Evolutionary conservation across 2,113 vertebrate genomes (phyloP), one percentile per base, ranked within the genome.

Genomic region (Atractosteus spatula): DNA sequence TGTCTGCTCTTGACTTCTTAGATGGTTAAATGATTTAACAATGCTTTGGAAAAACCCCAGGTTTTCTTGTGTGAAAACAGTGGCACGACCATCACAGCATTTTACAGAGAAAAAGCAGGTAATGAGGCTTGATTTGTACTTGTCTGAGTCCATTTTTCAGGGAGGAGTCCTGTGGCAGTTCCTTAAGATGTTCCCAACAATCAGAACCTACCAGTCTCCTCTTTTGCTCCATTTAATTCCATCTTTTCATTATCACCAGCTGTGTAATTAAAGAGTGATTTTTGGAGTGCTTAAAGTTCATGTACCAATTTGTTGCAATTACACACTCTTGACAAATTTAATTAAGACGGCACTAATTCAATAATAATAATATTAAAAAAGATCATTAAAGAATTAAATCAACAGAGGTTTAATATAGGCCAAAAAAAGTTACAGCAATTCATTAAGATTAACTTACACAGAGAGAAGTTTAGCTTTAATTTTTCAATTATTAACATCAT

Each of bases 231-330:
- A 59, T 4, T 59, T 59, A 12, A 59, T 59, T 59, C 56, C 3
- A 12, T 3, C 56, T 12, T n/a, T 59, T 59, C 10, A 59, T 59
- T n/a, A 59, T 59, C 56, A 12, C 56, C 56, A 59, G n/a, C 11
- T 12, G 56, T 59, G 13, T 59, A 12, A 59, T 59, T 59, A 59
- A 59, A 59, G 13, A 14, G 56, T 59, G 56, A 12, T 59, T 59
- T 59, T 59, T 59, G 56, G 3, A 59, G 56, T 4, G 11, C 56
- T 12, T 12, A 13, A n/a, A 12, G 56, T 59, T 59, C 56, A n/a
- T n/a, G n/a, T 59, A 59, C 56, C 56, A 59, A 59, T 59, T 59
- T 4, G 7, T 59, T 59, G n/a, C 56, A 59, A 59, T 59, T 59
- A 59, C 56, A 59, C 56, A 59, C 56, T 59, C n/a, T 3, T 4